These are phyloP conservation scores for Cistogaster globosa DNA, from an alignment of 2,888 invertebrate genomes.

Conservation along the genomic window DNA sequence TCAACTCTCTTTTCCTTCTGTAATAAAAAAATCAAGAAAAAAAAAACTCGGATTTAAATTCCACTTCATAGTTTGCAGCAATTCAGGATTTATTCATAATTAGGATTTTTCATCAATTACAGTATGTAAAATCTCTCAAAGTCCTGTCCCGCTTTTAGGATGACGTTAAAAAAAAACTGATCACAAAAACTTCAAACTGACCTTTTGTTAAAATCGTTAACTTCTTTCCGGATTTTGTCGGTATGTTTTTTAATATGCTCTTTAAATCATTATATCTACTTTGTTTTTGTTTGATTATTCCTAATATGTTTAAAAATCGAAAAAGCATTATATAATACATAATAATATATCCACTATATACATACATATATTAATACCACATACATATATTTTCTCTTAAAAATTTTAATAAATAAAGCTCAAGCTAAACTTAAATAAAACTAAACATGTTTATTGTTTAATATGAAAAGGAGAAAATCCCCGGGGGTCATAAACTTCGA, in stretches of 20 bases:
- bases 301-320: constrained; percentile 31
- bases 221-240: constrained; percentile 67
- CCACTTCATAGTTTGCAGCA: constrained; percentile 28
- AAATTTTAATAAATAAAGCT: constrained; percentile 52
- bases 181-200: constrained; percentile 54
- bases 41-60: constrained; percentile 47
- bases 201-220: constrained; percentile 48
- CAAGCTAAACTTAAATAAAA: constrained; percentile 12
- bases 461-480: background rate
- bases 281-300: constrained; percentile 43
- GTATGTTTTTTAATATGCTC: constrained; percentile 67
- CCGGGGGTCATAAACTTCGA: no score
- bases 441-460: background rate
- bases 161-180: constrained; percentile 50
- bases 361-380: constrained; percentile 1
- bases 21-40: background rate
- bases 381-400: constrained; percentile 34
- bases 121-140: constrained; percentile 16
- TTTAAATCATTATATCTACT: constrained; percentile 44
- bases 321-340: constrained; percentile 29
- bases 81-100: constrained; percentile 52
- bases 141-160: constrained; percentile 51
- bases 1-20: constrained; percentile 33
- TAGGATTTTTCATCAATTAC: constrained; percentile 29
- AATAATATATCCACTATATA: constrained; percentile 3